Conservation (phyloP, 2,888 invertebrate species). For the Epistrophe grossulariae region DNA sequence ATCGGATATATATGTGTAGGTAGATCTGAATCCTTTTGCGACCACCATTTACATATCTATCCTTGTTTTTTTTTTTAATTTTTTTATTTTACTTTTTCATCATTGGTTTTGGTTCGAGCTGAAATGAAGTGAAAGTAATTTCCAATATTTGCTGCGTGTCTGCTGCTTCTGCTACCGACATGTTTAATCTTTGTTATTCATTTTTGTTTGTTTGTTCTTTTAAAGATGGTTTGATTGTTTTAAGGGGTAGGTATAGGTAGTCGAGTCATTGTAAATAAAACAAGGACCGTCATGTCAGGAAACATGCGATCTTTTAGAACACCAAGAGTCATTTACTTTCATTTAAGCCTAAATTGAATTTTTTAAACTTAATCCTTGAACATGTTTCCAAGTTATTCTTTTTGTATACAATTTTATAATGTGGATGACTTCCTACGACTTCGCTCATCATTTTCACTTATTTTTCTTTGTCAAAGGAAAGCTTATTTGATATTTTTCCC, state of each 20-base stretch:
- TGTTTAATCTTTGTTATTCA: constrained; percentile 41
- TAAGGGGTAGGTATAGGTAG: neutral
- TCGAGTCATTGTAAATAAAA: neutral
- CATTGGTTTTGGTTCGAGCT: constrained; percentile 4
- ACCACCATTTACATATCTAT: constrained; percentile 4
- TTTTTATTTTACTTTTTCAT: constrained; percentile 5
- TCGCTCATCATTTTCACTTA: constrained; percentile 7
- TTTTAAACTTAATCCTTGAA: neutral
- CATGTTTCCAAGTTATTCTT: neutral
- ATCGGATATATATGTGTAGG: constrained; percentile 26
- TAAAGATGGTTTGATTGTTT: neutral
- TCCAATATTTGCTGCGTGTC: constrained; percentile 55
- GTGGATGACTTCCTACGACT: neutral
- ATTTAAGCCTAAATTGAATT: neutral
- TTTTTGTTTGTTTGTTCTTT: constrained; percentile 19
- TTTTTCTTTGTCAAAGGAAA: constrained; percentile 16
- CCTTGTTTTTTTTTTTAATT: neutral
- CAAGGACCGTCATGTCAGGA: neutral
- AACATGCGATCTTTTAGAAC: neutral
- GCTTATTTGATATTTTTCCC: constrained; percentile 59
- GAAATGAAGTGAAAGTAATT: constrained; percentile 64
- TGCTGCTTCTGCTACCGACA: constrained; percentile 7
- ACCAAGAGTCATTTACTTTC: neutral
- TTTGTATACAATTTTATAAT: neutral
- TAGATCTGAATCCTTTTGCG: constrained; percentile 18